Conservation (phyloP, 2,888 invertebrate genomes). For the Thalpophila matura region DNA sequence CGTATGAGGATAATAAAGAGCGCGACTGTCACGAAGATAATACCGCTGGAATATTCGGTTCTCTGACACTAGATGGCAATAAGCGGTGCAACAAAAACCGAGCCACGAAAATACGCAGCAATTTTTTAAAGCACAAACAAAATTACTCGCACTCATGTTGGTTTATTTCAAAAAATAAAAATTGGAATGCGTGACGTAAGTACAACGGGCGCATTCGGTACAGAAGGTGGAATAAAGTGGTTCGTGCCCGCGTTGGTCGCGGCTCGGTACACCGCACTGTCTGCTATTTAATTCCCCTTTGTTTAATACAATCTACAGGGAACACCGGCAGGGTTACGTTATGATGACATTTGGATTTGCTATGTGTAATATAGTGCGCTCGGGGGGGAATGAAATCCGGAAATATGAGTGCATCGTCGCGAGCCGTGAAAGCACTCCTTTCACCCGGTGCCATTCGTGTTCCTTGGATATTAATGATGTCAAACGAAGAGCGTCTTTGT, state of each 20-base stretch:
- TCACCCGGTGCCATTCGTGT: slow-evolving; percentile 66
- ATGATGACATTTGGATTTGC: slow-evolving; percentile 80
- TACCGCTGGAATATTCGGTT: slow-evolving; percentile 39
- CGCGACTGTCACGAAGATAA: slow-evolving; percentile 51
- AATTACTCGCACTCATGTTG: slow-evolving; percentile 61
- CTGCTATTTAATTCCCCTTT: slow-evolving; percentile 83
- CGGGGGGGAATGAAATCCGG: slow-evolving; percentile 76
- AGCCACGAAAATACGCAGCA: slow-evolving; percentile 53
- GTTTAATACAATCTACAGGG: slow-evolving; percentile 83
- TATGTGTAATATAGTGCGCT: slow-evolving; percentile 75
- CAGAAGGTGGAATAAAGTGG: slow-evolving; percentile 74
- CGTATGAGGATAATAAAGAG: slow-evolving; percentile 47
- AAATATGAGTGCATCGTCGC: slow-evolving; percentile 80
- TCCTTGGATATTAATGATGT: slow-evolving; percentile 77
- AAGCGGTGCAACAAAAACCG: slow-evolving; percentile 54
- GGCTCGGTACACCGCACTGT: slow-evolving; percentile 79
- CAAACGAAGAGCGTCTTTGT: slow-evolving; percentile 74
- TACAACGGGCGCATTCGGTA: slow-evolving; percentile 64
- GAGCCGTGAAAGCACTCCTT: slow-evolving; percentile 69
- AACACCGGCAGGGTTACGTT: slow-evolving; percentile 79
- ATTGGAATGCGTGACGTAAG: slow-evolving; percentile 66
- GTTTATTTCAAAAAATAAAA: slow-evolving; percentile 65
- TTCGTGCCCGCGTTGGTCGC: slow-evolving; percentile 74
- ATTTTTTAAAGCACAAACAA: slow-evolving; percentile 64
- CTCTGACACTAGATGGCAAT: slow-evolving; percentile 54